Conservation (phyloP, 2,888 invertebrate genomes). For the Epistrophe eligans region DNA sequence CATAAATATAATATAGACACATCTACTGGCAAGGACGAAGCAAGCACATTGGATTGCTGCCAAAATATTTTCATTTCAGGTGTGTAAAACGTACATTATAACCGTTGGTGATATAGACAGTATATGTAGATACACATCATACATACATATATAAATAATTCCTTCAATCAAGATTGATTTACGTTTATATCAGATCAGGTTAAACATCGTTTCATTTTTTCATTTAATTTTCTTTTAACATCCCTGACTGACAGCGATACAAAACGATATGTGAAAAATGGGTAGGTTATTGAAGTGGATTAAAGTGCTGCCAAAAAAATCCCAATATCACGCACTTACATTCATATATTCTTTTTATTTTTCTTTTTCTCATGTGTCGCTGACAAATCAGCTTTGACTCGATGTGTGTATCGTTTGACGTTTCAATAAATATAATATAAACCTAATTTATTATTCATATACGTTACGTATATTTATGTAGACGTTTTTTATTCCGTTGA, state of each 20-base stretch:
- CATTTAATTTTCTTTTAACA: slow-evolving; percentile 29
- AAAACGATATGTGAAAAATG: not conserved
- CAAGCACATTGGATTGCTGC: slow-evolving; percentile 9
- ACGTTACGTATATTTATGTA: not conserved
- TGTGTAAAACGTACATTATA: not conserved
- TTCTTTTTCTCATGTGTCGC: not conserved
- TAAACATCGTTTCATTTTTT: slow-evolving; percentile 10
- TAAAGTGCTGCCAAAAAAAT: slow-evolving; percentile 11
- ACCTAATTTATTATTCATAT: slow-evolving; percentile 8
- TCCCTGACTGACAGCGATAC: not conserved
- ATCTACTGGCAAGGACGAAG: not conserved
- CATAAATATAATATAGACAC: not conserved
- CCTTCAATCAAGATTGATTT: slow-evolving; percentile 6
- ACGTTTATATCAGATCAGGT: slow-evolving; percentile 11
- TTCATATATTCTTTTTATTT: no score
- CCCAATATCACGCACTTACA: no score
- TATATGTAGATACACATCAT: not conserved
- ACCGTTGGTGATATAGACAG: not conserved
- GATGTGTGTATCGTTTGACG: not conserved
- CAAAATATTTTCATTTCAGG: slow-evolving; percentile 12
- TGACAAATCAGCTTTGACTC: slow-evolving; percentile 6
- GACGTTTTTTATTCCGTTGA: not conserved
- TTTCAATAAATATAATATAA: not conserved
- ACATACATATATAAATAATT: no score
- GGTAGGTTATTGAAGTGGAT: slow-evolving; percentile 14